phyloP scores from a whole-genome alignment of 2,113 vertebrate species.

The Seriola rivoliana region DNA sequence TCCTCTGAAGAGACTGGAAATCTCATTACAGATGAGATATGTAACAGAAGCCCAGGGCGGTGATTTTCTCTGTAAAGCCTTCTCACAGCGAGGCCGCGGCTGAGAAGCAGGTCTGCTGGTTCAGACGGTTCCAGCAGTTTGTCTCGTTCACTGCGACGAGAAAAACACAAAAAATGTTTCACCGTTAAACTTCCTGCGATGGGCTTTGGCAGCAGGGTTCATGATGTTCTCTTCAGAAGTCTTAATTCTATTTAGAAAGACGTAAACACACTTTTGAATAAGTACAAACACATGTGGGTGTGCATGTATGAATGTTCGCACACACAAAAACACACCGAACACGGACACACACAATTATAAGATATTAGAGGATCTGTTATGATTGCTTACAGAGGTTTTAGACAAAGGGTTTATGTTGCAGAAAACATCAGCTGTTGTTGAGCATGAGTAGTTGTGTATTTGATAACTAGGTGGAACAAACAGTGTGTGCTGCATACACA shows the following conservation, averaged over 20 bases:
- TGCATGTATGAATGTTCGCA: conserved; percentile 10
- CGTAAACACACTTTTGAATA: conserved; percentile 35
- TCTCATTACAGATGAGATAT: conserved; percentile 23
- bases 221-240: conserved; percentile 25
- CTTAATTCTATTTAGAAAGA: conserved; percentile 41
- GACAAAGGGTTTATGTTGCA: conserved; percentile 10
- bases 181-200: conserved; percentile 3
- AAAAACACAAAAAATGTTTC: conserved; percentile 19
- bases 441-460: not conserved
- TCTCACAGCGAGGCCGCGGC: not conserved
- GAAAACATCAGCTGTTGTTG: not conserved
- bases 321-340: conserved; percentile 4
- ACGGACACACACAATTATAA: not conserved
- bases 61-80: not conserved
- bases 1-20: conserved; percentile 43
- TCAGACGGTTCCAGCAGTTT: not conserved
- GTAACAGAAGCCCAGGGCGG: conserved; percentile 24
- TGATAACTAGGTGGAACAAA: not conserved
- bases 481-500: not conserved
- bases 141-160: not conserved
- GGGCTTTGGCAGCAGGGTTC: conserved; percentile 2
- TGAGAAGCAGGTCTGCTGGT: not conserved
- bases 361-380: conserved; percentile 9
- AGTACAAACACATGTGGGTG: conserved; percentile 41
- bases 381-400: conserved; percentile 20